Base-by-base conservation (phyloP, 2,888 invertebrate genomes). In the Protonemura montana region DNA sequence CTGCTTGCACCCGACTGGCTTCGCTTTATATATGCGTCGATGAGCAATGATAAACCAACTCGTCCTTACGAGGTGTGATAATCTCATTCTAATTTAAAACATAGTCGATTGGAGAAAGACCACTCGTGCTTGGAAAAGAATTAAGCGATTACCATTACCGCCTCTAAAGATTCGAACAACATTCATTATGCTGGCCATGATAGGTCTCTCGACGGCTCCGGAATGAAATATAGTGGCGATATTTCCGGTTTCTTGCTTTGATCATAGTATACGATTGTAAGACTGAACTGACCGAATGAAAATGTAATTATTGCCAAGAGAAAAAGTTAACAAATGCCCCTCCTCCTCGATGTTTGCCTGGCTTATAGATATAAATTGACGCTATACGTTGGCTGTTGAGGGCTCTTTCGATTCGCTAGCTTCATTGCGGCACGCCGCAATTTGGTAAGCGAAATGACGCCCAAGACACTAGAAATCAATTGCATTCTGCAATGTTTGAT, bases 201-300 rank as follows among this genome's bases (percentile, higher is more conserved):
- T 59, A 59, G 59, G 59, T 59, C 59, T 59, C 59, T 59, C 59
- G 59, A 13, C 59, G 59, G 59, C 59, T 59, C 21, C 59, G 13
- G 13, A 59, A 59, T 59, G 59, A 59, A 59, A 59, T 59, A 59
- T 59, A 59, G 59, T 59, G 59, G 59, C 13, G 13, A 59, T 59
- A 59, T 59, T 59, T 59, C 59, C 59, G 59, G 59, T 59, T 59
- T 59, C 59, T 59, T 59, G 59, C 59, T 59, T 59, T 59, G 59
- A 59, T 59, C 59, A 59, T 21, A 59, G 16, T 59, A 59, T 21
- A 21, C 59, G 59, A 59, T 59, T 21, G 59, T 59, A 59, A 59
- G 59, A 3, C 59, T 21, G 59, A 10, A 2, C 59, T 59, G 59
- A 59, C 59, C 59, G 59, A 59, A 59, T 59, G 59, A 59, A 59